Percentiles rank a stretch among this genome's conserved stretches.
These are phyloP conservation scores for Entomobrya multifasciata DNA, from an alignment of 2,888 invertebrate genomes.

Conservation along the genomic window DNA sequence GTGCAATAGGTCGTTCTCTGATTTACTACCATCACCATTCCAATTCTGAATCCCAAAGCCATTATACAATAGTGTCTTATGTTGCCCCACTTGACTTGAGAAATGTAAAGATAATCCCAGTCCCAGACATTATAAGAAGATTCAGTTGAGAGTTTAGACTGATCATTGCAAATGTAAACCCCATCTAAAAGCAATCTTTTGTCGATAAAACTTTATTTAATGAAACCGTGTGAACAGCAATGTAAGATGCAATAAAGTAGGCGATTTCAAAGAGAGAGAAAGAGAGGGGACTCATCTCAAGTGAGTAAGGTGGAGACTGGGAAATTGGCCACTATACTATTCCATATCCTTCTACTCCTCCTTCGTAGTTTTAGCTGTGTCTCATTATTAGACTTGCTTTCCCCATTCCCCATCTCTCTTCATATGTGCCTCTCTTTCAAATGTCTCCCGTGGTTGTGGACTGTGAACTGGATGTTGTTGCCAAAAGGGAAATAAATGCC, in stretches of 20 bases:
- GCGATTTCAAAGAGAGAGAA: constrained; percentile 14
- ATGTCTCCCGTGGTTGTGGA: constrained; percentile 8
- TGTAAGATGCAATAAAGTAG: constrained; percentile 17
- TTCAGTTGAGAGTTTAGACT: too few relatives aligned
- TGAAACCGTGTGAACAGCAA: constrained; percentile 1
- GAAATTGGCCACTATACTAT: constrained; percentile 43
- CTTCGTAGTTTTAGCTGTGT: constrained; percentile 13
- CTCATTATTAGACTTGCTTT: constrained; percentile 49
- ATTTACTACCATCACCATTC: neutral
- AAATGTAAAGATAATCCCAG: neutral
- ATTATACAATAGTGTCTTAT: neutral
- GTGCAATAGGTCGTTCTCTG: too few relatives aligned
- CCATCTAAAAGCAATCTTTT: constrained; percentile 5
- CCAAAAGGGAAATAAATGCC: constrained; percentile 48
- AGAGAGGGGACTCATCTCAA: neutral
- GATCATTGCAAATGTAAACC: too few relatives aligned
- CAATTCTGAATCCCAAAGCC: neutral
- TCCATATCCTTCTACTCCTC: constrained; percentile 3
- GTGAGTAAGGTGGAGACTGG: neutral
- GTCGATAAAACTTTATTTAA: constrained; percentile 1
- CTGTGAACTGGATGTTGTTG: constrained; percentile 11
- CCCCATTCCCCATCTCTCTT: neutral
- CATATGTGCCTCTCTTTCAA: neutral
- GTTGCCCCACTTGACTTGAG: neutral
- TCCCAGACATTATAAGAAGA: neutral